Evolutionary conservation across 2,888 invertebrate genomes (phyloP).

Genomic region (Campoplex nolae): DNA sequence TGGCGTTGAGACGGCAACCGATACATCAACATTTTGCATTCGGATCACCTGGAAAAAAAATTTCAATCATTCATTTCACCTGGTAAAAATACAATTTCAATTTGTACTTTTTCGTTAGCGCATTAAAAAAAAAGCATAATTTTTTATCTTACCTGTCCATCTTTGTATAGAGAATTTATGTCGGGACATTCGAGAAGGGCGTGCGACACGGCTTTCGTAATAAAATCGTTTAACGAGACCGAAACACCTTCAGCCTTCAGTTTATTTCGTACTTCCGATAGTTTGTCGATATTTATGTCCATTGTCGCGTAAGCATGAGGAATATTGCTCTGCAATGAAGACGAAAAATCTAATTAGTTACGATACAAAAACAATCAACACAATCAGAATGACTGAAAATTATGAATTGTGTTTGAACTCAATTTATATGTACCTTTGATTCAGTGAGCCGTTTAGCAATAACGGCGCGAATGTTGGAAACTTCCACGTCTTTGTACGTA

Average conservation of each 20-base stretch:
- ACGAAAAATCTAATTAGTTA: background rate
- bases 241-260: slow-evolving; percentile 85
- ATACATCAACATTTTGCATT: slow-evolving; percentile 86
- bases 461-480: slow-evolving; percentile 87
- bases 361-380: background rate
- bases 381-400: background rate
- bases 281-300: slow-evolving; percentile 85
- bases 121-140: background rate
- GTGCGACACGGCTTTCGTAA: slow-evolving; percentile 88
- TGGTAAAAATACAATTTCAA: slow-evolving; percentile 68
- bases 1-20: slow-evolving; percentile 88
- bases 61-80: slow-evolving; percentile 70
- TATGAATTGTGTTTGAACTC: background rate
- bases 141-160: slow-evolving; percentile 81
- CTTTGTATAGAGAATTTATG: slow-evolving; percentile 85
- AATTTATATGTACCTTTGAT: slow-evolving; percentile 85
- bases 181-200: slow-evolving; percentile 86
- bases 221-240: slow-evolving; percentile 89
- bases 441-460: slow-evolving; percentile 88
- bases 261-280: slow-evolving; percentile 85
- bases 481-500: slow-evolving; percentile 86
- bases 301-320: slow-evolving; percentile 89
- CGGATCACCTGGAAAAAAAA: slow-evolving; percentile 79
- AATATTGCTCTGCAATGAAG: slow-evolving; percentile 85
- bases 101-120: background rate